Evolutionary conservation across 2,797 vertebrate species (phyloP), one percentile per base, ranked within the genome.

Genomic region (Hydrocynus forskahlii): DNA sequence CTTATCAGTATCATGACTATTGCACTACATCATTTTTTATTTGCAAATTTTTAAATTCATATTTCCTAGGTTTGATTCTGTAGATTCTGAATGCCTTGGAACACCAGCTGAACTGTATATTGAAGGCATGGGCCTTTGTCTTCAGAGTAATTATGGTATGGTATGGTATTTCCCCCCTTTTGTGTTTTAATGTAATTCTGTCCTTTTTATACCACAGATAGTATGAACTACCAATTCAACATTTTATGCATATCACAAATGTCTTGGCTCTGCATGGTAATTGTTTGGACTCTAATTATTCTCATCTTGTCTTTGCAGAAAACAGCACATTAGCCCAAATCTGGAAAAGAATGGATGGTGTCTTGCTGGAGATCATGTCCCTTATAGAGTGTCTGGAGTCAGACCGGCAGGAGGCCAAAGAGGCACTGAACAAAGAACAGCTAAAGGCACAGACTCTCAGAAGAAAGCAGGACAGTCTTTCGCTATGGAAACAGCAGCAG

Each of bases 301-400:
- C 8, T 73, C 7, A 54, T 52, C 0, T 25, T 60, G 7, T 62
- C 12, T 70, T 17, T 68, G 21, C 60, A 92, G 92, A 91, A 89
- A 88, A 74, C 70, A 88, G 77, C 68, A 86, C 87, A 60, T 87
- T 85, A 84, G 85, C 84, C 63, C 89, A 92, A 45, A 87, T 95
- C 83, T 90, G 94, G 90, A 91, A 91, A 85, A 91, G 96, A 89
- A 92, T 94, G 86, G 89, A 91, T 86, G 91, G 88, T 64, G 91
- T 96, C 82, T 89, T 97, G 2, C 88, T 93, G 83, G 94, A 97
- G 86, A 94, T 94, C 57, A 88, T 92, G 76, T 87, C 93, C 86
- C 89, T 98, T 88, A 94, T 97, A 84, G 94, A 94, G 89, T 86
- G 90, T 66, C 91, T 98, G 78, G 96, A 97, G 90, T 92, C 94